phyloP scores from a whole-genome alignment of 2,888 invertebrate species.

The Hydrotaea cyrtoneurina region DNA sequence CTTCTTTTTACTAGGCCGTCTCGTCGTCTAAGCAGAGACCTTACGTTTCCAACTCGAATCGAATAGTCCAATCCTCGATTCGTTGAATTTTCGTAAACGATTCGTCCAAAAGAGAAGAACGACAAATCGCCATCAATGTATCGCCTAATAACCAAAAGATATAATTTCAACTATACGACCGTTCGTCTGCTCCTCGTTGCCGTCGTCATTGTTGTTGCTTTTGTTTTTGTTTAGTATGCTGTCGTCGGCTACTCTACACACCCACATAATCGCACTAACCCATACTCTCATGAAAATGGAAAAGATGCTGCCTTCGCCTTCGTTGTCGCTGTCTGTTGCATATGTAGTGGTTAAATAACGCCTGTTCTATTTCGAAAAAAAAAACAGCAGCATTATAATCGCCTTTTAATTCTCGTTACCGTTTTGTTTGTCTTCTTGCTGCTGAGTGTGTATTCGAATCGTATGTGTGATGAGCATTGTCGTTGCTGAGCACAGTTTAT shows the following conservation, averaged over 20 bases:
- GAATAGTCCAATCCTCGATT: background rate
- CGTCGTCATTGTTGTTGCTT: background rate
- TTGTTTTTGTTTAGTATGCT: slow-evolving; percentile 24
- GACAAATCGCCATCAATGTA: slow-evolving; percentile 4
- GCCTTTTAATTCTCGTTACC: slow-evolving; percentile 27
- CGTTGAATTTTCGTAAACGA: background rate
- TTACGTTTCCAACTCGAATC: slow-evolving; percentile 2
- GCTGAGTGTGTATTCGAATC: slow-evolving; percentile 27
- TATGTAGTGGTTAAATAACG: slow-evolving; percentile 38
- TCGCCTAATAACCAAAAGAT: slow-evolving; percentile 12
- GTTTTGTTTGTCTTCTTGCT: background rate
- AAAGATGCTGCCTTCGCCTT: slow-evolving; percentile 12
- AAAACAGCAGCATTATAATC: slow-evolving; percentile 3
- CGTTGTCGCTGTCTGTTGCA: slow-evolving; percentile 13
- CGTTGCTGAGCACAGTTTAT: slow-evolving; percentile 62
- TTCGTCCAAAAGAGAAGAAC: background rate
- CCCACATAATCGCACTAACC: background rate
- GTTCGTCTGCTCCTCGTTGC: slow-evolving; percentile 7
- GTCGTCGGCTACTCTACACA: background rate
- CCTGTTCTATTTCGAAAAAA: slow-evolving; percentile 35
- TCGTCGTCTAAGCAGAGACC: slow-evolving; percentile 2
- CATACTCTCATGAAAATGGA: background rate
- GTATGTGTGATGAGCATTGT: slow-evolving; percentile 39
- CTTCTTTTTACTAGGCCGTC: slow-evolving; percentile 10
- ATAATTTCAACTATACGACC: background rate